phyloP scores from a whole-genome alignment of 1,140 invertebrate genomes.

The Lerema accius region DNA sequence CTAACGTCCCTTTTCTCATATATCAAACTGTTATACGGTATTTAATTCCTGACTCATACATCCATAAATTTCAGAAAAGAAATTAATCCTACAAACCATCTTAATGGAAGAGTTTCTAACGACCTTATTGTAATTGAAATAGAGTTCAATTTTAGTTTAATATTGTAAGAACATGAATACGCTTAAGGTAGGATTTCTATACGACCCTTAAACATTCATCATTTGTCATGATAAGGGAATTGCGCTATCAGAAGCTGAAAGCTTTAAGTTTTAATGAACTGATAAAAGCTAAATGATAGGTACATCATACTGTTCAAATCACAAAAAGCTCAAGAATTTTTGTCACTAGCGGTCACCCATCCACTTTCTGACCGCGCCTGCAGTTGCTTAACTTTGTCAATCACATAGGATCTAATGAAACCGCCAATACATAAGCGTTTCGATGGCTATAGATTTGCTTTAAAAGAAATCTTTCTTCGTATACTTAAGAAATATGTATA shows the following conservation, averaged over 20 bases:
- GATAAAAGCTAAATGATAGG: no score
- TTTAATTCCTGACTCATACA: slow-evolving; percentile 24
- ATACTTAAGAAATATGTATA: no score
- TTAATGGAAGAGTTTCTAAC: not conserved
- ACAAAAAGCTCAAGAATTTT: no score
- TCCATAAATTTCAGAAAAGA: slow-evolving; percentile 29
- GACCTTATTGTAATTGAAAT: not conserved
- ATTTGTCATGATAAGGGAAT: slow-evolving; percentile 25
- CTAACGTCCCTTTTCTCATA: slow-evolving; percentile 16
- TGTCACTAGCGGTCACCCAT: no score
- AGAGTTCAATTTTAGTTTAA: not conserved
- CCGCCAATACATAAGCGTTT: no score
- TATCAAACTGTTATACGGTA: slow-evolving; percentile 26
- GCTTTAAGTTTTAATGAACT: no score
- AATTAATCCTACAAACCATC: slow-evolving; percentile 9
- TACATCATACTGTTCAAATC: no score
- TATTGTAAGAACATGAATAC: not conserved
- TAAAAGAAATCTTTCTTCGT: no score
- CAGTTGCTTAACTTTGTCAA: no score
- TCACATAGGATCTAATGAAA: no score
- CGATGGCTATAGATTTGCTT: no score
- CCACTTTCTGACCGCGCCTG: no score
- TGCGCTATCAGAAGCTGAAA: not conserved
- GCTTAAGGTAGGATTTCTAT: slow-evolving; percentile 19
- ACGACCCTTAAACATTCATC: slow-evolving; percentile 32